Base-by-base conservation (phyloP, 1,140 invertebrate genomes). In the Arctopsyche grandis region DNA sequence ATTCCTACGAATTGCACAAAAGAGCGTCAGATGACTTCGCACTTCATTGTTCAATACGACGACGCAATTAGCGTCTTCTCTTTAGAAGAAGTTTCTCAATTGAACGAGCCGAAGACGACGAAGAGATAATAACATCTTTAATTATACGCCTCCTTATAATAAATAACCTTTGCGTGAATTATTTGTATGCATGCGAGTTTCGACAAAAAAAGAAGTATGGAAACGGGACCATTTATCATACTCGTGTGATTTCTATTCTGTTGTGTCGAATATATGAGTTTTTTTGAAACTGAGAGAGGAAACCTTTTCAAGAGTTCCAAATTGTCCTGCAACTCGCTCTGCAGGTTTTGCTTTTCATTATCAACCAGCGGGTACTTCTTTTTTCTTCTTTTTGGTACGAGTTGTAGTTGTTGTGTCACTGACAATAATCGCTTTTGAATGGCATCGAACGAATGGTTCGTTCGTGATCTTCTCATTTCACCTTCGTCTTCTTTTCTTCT, bases 171-270 rank as follows among this genome's bases (percentile, higher is more conserved):
- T 60, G 7, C 56, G 56, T 60, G 56, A 60, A 60, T 60, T 60
- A 60, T 60, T 21, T 52, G 48, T 52, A 16, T 21, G 16, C 56
- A 38, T 38, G 29, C 29, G 29, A 38, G 29, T 38, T 38, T 38
- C 29, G 7, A 38, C 56, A 60, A 60, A 19, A 60, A 60, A 60
- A 21, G 56, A 60, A 60, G n/a, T 66, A 12, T 22, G 21, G 19
- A 66, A 26, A 26, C 63, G 63, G 56, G 14, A 21, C 56, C 56
- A 66, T 66, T 66, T 26, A 66, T 66, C 63, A 66, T 66, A 26
- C 63, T 66, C 63, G 63, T 66, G 63, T 66, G 63, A 66, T 66
- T 66, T 66, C 24, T 29, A 66, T 66, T 66, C 63, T 66, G 63
- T 66, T 60, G 29, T 38, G 29, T 38, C 29, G 29, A 38, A 38